These are phyloP conservation scores for Zaprionus lineosus DNA, from an alignment of 2,888 invertebrate species.

Conservation along the genomic window DNA sequence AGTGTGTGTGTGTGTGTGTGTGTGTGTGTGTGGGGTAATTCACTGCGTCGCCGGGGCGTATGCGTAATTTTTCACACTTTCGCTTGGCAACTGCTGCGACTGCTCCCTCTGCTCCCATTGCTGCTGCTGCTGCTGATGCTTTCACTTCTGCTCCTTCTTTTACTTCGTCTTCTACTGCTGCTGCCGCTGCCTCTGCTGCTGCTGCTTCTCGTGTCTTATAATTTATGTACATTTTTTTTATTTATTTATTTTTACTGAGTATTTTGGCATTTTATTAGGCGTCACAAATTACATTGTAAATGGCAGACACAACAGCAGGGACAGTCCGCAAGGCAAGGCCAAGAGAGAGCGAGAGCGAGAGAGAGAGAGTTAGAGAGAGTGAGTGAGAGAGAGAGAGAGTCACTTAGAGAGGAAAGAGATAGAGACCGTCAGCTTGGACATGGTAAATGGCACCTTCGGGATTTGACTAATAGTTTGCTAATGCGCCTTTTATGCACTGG, in stretches of 20 bases:
- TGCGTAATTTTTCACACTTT: slow-evolving; percentile 66
- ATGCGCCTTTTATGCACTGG: slow-evolving; percentile 65
- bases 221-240: slow-evolving; percentile 65
- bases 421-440: slow-evolving; percentile 36
- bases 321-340: too few relatives aligned
- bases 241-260: slow-evolving; percentile 57
- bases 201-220: slow-evolving; percentile 44
- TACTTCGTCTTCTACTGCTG: too few relatives aligned
- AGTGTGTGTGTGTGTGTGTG: too few relatives aligned
- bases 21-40: slow-evolving; percentile 11
- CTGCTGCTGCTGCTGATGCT: slow-evolving; percentile 21
- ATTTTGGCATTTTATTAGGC: slow-evolving; percentile 65
- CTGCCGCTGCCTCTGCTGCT: slow-evolving; percentile 10
- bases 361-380: not conserved
- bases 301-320: slow-evolving; percentile 48
- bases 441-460: slow-evolving; percentile 62
- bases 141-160: too few relatives aligned
- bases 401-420: not conserved
- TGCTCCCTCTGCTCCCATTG: not conserved
- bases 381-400: too few relatives aligned
- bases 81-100: not conserved
- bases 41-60: slow-evolving; percentile 44
- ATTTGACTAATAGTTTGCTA: slow-evolving; percentile 67
- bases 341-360: slow-evolving; percentile 1
- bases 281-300: slow-evolving; percentile 64